Percentiles rank a stretch among this genome's conserved stretches.
phyloP scores from a whole-genome alignment of 2,888 invertebrate genomes.

The Leistus spinibarbis region DNA sequence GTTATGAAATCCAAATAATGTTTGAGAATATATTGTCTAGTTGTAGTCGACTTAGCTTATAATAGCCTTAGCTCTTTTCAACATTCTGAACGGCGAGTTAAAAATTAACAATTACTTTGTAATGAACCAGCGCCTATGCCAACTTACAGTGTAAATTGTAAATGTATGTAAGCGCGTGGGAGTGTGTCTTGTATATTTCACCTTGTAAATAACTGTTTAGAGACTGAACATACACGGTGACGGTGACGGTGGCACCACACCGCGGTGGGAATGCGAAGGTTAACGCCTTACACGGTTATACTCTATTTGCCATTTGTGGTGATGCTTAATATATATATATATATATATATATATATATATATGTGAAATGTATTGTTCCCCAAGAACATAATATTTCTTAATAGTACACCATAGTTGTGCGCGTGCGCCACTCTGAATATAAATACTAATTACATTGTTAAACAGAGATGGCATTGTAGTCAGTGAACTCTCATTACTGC shows the following conservation, averaged over 20 bases:
- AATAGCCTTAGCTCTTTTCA: no score
- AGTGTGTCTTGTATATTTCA: slow-evolving; percentile 16
- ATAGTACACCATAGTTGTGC: slow-evolving; percentile 5
- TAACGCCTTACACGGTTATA: slow-evolving; percentile 22
- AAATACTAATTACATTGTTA: slow-evolving; percentile 20
- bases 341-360: no score
- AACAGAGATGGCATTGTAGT: background rate
- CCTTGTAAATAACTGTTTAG: slow-evolving; percentile 18
- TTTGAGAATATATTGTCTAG: no score
- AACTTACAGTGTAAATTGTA: background rate
- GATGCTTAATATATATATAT: no score
- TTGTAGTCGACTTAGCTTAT: no score
- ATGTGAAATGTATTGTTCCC: slow-evolving; percentile 22
- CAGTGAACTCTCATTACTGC: background rate
- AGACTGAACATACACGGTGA: slow-evolving; percentile 4
- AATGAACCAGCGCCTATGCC: background rate
- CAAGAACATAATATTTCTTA: background rate
- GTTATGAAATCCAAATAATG: no score
- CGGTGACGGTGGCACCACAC: background rate
- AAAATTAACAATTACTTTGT: background rate
- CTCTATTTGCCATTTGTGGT: slow-evolving; percentile 20
- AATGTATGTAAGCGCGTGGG: slow-evolving; percentile 10
- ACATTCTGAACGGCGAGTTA: no score
- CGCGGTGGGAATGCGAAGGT: slow-evolving; percentile 20
- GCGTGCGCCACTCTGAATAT: background rate